Percentiles rank a stretch among this genome's conserved stretches.
Evolutionary conservation across 2,113 vertebrate species (phyloP).

Genomic region (Psettodes erumei): DNA sequence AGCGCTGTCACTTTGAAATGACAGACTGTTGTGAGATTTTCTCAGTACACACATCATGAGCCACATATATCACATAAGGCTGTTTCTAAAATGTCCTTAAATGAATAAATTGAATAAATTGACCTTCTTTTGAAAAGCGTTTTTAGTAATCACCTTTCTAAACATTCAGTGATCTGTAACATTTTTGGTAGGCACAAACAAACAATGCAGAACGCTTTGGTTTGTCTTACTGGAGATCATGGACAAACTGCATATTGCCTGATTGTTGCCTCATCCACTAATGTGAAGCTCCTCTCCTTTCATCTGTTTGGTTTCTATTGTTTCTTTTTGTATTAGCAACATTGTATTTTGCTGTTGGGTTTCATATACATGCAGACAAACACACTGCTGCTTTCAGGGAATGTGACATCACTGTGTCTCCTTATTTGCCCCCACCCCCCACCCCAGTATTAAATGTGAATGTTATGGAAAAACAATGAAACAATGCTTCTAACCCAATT

Average conservation of each 20-base stretch:
- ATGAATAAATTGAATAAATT: not conserved
- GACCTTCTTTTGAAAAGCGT: not conserved
- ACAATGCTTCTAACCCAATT: slow-evolving; percentile 2
- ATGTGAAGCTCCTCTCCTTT: not conserved
- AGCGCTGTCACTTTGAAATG: not conserved
- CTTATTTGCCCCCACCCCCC: not conserved
- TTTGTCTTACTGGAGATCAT: not conserved
- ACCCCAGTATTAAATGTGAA: slow-evolving; percentile 7
- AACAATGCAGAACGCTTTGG: not conserved
- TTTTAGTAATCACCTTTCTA: not conserved
- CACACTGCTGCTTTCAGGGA: not conserved
- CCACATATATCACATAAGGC: not conserved
- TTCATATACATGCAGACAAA: not conserved
- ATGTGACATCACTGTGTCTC: no score
- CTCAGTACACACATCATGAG: not conserved
- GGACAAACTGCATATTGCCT: not conserved
- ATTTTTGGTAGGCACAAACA: not conserved
- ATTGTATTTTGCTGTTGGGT: not conserved
- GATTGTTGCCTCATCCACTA: not conserved
- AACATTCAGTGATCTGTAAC: not conserved
- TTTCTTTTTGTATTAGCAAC: no score
- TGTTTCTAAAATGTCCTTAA: not conserved
- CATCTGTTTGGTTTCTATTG: not conserved
- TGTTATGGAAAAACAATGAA: not conserved
- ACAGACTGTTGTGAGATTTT: not conserved